A percentile compares a stretch with the other conserved stretches of the same genome.
Conservation (phyloP, 2,888 invertebrate species). For the Polydrusus cervinus region DNA sequence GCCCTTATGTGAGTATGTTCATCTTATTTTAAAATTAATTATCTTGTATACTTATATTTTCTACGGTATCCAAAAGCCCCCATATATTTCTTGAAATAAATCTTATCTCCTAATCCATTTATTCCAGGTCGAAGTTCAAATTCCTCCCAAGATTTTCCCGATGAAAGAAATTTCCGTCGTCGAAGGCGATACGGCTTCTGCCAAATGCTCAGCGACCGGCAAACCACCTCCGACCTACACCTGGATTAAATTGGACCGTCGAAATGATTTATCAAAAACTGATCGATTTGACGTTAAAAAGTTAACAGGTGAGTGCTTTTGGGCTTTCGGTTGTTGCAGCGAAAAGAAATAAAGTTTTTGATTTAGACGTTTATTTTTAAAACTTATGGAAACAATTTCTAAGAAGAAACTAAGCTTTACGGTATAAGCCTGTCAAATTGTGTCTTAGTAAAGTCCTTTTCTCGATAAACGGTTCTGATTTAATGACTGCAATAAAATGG, state of each 20-base stretch:
- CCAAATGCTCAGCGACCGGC: slow-evolving; percentile 86
- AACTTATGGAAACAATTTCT: too few relatives aligned
- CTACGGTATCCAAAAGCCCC: too few relatives aligned
- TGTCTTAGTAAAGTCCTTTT: too few relatives aligned
- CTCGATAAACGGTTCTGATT: too few relatives aligned
- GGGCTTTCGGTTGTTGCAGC: slow-evolving; percentile 64
- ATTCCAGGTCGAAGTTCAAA: slow-evolving; percentile 77
- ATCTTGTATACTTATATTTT: too few relatives aligned
- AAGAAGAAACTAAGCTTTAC: too few relatives aligned
- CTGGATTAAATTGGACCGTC: slow-evolving; percentile 86
- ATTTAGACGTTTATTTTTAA: not conserved
- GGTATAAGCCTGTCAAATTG: too few relatives aligned
- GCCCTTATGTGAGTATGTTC: too few relatives aligned
- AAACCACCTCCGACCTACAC: slow-evolving; percentile 89
- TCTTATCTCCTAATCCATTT: too few relatives aligned
- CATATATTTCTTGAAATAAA: too few relatives aligned
- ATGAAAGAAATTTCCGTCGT: slow-evolving; percentile 79
- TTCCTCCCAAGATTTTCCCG: slow-evolving; percentile 82
- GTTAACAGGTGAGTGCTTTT: slow-evolving; percentile 78
- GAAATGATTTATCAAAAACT: slow-evolving; percentile 81
- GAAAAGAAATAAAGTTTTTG: not conserved
- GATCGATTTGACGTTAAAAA: slow-evolving; percentile 82
- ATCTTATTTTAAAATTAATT: too few relatives aligned
- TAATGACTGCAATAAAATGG: too few relatives aligned
- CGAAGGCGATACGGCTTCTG: slow-evolving; percentile 85